phyloP scores from a whole-genome alignment of 1,140 invertebrate genomes.

The Agrypnia vestita region DNA sequence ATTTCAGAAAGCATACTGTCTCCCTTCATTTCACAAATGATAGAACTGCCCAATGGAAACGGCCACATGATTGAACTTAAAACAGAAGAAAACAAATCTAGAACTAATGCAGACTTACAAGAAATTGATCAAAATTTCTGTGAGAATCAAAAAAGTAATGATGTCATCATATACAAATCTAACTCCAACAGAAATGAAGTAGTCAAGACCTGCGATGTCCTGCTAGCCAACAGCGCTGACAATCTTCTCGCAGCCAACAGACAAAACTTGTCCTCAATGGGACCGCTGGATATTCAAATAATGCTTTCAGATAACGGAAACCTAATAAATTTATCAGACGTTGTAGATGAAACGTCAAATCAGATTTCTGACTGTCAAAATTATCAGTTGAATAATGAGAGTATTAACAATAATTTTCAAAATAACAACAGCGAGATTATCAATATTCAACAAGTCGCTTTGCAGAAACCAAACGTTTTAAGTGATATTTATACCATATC shows the following conservation, averaged over 20 bases:
- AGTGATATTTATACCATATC: slow-evolving; percentile 50
- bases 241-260: slow-evolving; percentile 23
- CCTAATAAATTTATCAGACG: slow-evolving; percentile 53
- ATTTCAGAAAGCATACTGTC: slow-evolving; percentile 35
- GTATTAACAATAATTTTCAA: not conserved
- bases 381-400: slow-evolving; percentile 18
- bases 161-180: slow-evolving; percentile 51
- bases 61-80: slow-evolving; percentile 53
- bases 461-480: slow-evolving; percentile 8
- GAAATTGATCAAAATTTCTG: not conserved
- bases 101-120: not conserved
- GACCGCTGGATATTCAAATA: slow-evolving; percentile 56
- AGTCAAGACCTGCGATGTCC: slow-evolving; percentile 50
- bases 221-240: slow-evolving; percentile 41
- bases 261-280: not conserved
- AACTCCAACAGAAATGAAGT: slow-evolving; percentile 50
- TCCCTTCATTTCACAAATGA: slow-evolving; percentile 46
- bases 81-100: slow-evolving; percentile 17
- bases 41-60: slow-evolving; percentile 53
- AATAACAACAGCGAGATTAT: slow-evolving; percentile 45
- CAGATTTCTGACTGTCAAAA: not conserved
- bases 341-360: slow-evolving; percentile 26
- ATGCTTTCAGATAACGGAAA: slow-evolving; percentile 52
- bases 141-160: slow-evolving; percentile 33
- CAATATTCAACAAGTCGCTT: slow-evolving; percentile 44